Base-by-base conservation (phyloP, 2,113 vertebrate genomes). In the Arothron firmamentum region DNA sequence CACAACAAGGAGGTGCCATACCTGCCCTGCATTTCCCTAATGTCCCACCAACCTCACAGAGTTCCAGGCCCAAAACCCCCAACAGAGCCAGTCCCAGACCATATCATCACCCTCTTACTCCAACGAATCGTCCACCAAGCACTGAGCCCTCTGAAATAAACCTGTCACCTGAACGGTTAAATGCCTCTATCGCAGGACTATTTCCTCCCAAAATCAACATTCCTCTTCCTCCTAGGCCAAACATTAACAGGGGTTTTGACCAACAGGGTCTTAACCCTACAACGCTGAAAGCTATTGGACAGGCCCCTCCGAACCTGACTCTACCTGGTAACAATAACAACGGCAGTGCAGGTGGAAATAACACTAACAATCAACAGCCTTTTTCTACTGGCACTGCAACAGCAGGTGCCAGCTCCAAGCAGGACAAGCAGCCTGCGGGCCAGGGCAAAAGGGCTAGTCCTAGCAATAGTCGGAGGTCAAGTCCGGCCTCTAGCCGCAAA, bases 181-280 rank as follows among this genome's bases (percentile, higher is more conserved):
- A 99, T 67, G 97, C 97, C 52, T 99, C 96, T 23, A 98, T 98
- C 79, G 97, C 97, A 72, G 97, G 97, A 47, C 92, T 99, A 15
- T 99, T 99, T 63, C 97, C 97, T 73, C 96, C 97, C 31, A 97
- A 97, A 70, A 99, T 99, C 71, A 99, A 99, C 93, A 98, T 99
- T 90, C 96, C 95, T 80, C 88, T 98, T 72, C 97, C 96, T 83
- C 96, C 96, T 6, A 91, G 96, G 79, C 92, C 92, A 59, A 96
- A 90, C 82, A 87, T 96, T 74, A 97, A 91, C 56, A 90, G 96
- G 78, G 96, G 95, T 25, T 98, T 99, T 91, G 97, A 99, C 88
- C 97, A 99, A 78, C 97, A 99, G 77, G 97, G 97, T 75, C 90
- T 99, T 68, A 99, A 99, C 79, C 97, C 97, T 75, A 99, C 97